A percentile compares a stretch with the other conserved stretches of the same genome.
Conservation (phyloP, 2,113 vertebrate genomes). For the human region DNA sequence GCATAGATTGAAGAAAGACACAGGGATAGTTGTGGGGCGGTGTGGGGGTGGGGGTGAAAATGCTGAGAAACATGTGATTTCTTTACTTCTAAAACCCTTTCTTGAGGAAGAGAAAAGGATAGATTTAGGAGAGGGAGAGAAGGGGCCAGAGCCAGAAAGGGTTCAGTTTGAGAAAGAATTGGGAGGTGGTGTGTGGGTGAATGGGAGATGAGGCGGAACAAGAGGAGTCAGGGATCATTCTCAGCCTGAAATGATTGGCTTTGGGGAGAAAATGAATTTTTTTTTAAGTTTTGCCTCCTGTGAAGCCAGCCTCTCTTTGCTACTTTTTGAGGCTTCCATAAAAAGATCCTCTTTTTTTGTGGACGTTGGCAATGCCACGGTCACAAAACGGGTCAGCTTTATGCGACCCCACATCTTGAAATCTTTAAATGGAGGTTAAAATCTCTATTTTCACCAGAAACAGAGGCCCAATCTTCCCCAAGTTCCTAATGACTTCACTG, state of each 20-base stretch:
- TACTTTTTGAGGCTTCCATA: conserved; percentile 15
- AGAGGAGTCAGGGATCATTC: not conserved
- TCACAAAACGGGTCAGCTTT: not conserved
- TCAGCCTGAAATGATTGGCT: not conserved
- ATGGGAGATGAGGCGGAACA: fast-evolving
- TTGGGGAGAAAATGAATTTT: not conserved
- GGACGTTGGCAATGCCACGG: not conserved
- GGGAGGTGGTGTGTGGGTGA: not conserved
- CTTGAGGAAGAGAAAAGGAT: not conserved
- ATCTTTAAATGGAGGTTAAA: not conserved
- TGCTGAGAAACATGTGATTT: not conserved
- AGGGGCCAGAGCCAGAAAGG: not conserved
- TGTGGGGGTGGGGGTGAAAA: not conserved
- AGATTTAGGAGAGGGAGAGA: not conserved
- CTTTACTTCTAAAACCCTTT: not conserved
- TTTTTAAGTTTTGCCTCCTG: not conserved
- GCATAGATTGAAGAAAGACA: not conserved
- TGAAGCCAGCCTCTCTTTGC: not conserved
- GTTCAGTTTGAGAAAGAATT: not conserved
- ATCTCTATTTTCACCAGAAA: conserved; percentile 5
- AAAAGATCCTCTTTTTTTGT: not conserved
- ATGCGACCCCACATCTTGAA: not conserved
- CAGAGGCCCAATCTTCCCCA: not conserved
- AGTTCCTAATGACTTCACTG: not conserved
- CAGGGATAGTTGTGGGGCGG: too few species aligned